A percentile compares a stretch with the other conserved stretches of the same genome.
Conservation (phyloP, 2,113 vertebrate genomes). For the Spheniscus mendiculus region DNA sequence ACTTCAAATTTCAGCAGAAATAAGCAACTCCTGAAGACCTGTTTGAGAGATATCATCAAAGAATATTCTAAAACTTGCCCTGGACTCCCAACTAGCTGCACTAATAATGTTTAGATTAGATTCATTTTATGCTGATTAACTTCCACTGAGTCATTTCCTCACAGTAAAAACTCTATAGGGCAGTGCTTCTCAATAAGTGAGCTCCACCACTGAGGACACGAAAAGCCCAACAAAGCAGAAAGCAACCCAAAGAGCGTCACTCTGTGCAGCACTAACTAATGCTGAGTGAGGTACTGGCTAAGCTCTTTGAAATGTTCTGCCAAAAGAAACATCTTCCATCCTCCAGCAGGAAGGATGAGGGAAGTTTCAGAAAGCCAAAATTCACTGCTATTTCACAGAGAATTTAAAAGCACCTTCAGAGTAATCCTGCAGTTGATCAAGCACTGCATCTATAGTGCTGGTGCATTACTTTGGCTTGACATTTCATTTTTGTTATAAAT, state of each 20-base stretch:
- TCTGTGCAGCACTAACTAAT: neutral
- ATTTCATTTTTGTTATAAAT: neutral
- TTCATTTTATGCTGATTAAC: constrained; percentile 32
- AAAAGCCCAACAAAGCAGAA: constrained; percentile 13
- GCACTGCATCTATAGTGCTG: neutral
- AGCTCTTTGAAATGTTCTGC: neutral
- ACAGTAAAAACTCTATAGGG: neutral
- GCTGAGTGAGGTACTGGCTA: neutral
- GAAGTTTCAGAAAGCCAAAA: neutral
- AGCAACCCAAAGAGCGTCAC: neutral
- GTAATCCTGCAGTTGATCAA: neutral
- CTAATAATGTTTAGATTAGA: neutral
- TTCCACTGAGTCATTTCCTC: constrained; percentile 1
- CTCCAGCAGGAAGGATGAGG: neutral
- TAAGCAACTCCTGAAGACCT: neutral
- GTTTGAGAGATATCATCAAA: neutral
- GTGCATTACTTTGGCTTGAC: neutral
- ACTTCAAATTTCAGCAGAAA: constrained; percentile 20
- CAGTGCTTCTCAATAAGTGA: neutral
- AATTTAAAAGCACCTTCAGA: neutral
- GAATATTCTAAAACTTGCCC: neutral
- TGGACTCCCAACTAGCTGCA: neutral
- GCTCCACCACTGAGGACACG: neutral
- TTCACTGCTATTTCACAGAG: neutral
- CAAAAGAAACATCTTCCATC: neutral